Conservation (phyloP, 2,113 vertebrate genomes). For the Egretta garzetta region DNA sequence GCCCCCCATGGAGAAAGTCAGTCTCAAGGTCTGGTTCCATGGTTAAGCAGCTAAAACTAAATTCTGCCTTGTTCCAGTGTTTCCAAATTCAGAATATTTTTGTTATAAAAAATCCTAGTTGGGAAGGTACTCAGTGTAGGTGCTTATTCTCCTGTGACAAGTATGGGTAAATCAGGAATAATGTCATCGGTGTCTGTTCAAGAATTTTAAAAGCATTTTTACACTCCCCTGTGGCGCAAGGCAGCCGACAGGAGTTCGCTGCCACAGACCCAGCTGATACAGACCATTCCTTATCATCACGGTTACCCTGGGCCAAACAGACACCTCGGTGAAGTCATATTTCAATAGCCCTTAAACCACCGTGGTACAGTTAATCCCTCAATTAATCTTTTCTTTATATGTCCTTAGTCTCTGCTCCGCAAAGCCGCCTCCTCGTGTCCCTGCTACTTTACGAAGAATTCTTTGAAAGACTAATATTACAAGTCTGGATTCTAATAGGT, state of each 20-base stretch:
- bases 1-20: background rate
- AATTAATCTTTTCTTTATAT: constrained; percentile 44
- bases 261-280: background rate
- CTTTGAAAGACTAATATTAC: constrained; percentile 58
- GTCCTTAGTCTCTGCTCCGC: background rate
- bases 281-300: background rate
- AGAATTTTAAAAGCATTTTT: background rate
- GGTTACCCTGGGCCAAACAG: background rate
- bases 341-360: constrained; percentile 38
- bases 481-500: constrained; percentile 12
- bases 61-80: background rate
- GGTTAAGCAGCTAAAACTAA: background rate
- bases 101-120: background rate
- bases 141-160: background rate
- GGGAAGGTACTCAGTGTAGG: background rate
- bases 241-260: rapidly evolving
- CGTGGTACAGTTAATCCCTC: constrained; percentile 27
- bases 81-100: background rate
- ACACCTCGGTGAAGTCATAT: background rate
- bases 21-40: background rate
- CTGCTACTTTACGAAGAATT: constrained; percentile 19
- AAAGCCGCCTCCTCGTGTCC: background rate
- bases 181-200: background rate
- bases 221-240: background rate
- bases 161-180: background rate